Percentiles rank a stretch among this genome's conserved stretches.
phyloP scores from a whole-genome alignment of 2,888 invertebrate genomes.

The Geotrupes spiniger region DNA sequence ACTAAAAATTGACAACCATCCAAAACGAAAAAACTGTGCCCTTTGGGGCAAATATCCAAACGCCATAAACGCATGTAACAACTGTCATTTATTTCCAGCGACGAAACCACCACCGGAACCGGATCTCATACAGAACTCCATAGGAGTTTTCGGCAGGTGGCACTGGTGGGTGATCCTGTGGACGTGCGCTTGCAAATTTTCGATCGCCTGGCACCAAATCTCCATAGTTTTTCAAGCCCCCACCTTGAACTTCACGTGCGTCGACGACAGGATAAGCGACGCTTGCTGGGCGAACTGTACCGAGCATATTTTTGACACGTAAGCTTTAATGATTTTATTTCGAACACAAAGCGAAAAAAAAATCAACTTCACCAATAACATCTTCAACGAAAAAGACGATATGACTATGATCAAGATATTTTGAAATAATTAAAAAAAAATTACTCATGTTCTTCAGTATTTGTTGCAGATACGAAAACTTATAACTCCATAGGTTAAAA shows the following conservation, averaged over 20 bases:
- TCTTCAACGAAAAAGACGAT: too few species aligned
- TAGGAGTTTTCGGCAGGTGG: constrained; percentile 73
- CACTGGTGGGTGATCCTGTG: constrained; percentile 69
- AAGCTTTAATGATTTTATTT: constrained; percentile 37
- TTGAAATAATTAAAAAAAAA: too few species aligned
- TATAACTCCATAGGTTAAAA: too few species aligned
- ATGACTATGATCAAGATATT: too few species aligned
- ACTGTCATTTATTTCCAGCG: too few species aligned
- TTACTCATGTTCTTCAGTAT: too few species aligned
- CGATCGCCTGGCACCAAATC: constrained; percentile 78
- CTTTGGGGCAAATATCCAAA: too few species aligned
- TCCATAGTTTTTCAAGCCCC: constrained; percentile 76
- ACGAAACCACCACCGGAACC: constrained; percentile 37
- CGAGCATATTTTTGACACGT: constrained; percentile 60
- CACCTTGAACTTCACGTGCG: constrained; percentile 55
- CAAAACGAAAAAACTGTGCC: too few species aligned
- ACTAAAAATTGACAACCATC: too few species aligned
- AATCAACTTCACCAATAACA: not conserved
- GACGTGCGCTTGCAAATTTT: constrained; percentile 71
- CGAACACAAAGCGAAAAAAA: not conserved
- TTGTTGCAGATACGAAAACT: too few species aligned
- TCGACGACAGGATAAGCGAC: constrained; percentile 46
- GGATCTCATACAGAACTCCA: constrained; percentile 67
- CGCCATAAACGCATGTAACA: too few species aligned
- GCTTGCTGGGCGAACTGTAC: constrained; percentile 59